Conservation (phyloP, 2,888 invertebrate species). For the Heliconius ismenius region DNA sequence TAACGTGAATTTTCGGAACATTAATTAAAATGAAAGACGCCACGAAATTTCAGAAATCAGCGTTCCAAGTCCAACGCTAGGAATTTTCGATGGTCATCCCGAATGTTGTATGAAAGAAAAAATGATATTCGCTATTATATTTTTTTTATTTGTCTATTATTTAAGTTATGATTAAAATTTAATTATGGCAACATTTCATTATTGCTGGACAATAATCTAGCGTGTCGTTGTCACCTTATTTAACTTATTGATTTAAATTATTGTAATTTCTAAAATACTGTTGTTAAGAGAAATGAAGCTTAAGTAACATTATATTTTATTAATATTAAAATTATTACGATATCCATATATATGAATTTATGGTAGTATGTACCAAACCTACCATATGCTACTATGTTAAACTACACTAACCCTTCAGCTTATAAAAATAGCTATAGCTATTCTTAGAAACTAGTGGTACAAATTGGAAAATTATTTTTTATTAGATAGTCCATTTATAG, state of each 20-base stretch:
- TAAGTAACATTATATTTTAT: neutral
- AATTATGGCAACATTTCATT: neutral
- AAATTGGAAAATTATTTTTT: no score
- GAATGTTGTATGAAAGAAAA: neutral
- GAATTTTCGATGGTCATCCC: neutral
- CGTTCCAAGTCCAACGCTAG: neutral
- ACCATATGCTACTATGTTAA: no score
- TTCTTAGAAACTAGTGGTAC: no score
- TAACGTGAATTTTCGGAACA: neutral
- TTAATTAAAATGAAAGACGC: constrained; percentile 13
- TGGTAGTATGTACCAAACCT: no score
- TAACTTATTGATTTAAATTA: neutral
- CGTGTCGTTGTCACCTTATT: neutral
- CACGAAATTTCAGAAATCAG: neutral
- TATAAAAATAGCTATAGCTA: no score
- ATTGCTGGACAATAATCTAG: neutral
- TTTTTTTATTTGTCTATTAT: neutral
- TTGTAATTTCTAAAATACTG: neutral
- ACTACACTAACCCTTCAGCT: no score
- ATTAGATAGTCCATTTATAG: no score
- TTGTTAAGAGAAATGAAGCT: neutral
- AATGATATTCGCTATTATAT: no score
- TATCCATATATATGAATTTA: no score
- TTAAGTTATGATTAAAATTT: neutral
- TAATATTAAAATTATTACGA: no score